A percentile compares a stretch with the other conserved stretches of the same genome.
phyloP scores from a whole-genome alignment of 1,140 invertebrate species.

The Zaprionus davidi region DNA sequence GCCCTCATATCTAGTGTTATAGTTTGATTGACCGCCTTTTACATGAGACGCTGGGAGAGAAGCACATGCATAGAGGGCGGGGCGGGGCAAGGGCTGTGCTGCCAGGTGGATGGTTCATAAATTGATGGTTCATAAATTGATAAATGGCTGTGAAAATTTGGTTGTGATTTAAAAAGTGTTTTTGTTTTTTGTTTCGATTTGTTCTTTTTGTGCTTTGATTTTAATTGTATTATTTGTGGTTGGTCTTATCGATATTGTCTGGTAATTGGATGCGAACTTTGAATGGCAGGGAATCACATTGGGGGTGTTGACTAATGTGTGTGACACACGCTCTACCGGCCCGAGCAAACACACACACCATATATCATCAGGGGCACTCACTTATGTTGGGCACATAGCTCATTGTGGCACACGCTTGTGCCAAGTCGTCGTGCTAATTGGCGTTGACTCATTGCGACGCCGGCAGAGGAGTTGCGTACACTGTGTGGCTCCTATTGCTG shows the following conservation, averaged over 20 bases:
- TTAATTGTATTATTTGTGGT: background rate
- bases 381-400: constrained; percentile 9
- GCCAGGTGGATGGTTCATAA: too few species aligned
- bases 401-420: constrained; percentile 18
- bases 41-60: background rate
- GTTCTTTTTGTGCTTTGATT: background rate
- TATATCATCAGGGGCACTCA: background rate
- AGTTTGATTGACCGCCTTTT: constrained; percentile 7
- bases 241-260: constrained; percentile 16
- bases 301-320: constrained; percentile 28
- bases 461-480: background rate
- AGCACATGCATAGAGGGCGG: background rate
- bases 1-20: background rate
- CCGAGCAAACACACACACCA: background rate
- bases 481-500: background rate
- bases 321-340: constrained; percentile 23
- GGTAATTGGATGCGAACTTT: constrained; percentile 26
- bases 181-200: background rate
- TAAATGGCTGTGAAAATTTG: background rate
- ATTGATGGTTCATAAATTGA: background rate
- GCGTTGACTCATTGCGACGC: constrained; percentile 26
- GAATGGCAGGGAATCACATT: constrained; percentile 30
- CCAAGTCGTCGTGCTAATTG: background rate
- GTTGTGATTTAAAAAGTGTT: background rate
- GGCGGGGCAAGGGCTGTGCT: background rate